A percentile compares a stretch with the other conserved stretches of the same genome.
These are phyloP conservation scores for Platypus cylindrus DNA, from an alignment of 2,888 invertebrate genomes.

Conservation along the genomic window DNA sequence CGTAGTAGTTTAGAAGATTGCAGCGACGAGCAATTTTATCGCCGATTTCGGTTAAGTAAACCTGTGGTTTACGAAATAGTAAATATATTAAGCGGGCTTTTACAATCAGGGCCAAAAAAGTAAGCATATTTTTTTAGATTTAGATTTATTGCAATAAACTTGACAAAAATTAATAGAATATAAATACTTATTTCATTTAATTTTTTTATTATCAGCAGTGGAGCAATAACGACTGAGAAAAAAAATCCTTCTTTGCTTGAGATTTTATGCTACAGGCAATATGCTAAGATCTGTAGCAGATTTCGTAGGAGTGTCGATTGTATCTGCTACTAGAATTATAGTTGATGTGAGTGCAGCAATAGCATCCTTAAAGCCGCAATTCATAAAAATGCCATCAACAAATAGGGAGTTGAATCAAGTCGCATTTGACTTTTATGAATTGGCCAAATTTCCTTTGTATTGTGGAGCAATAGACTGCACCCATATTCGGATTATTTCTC, in stretches of 20 bases:
- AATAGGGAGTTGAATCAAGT: slow-evolving; percentile 8
- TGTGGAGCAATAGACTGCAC: slow-evolving; percentile 21
- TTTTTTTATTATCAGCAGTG: slow-evolving; percentile 9
- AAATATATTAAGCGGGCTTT: not conserved
- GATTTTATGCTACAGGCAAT: slow-evolving; percentile 11
- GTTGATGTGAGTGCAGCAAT: slow-evolving; percentile 7
- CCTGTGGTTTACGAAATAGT: not conserved
- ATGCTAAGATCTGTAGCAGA: slow-evolving; percentile 7
- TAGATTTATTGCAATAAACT: no score
- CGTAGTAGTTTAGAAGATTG: not conserved
- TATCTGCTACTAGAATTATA: slow-evolving; percentile 5
- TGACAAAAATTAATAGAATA: no score
- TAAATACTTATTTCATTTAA: no score
- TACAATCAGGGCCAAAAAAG: not conserved
- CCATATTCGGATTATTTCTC: slow-evolving; percentile 19
- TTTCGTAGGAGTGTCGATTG: slow-evolving; percentile 5
- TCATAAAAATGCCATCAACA: slow-evolving; percentile 12
- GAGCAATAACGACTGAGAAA: slow-evolving; percentile 4
- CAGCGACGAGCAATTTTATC: not conserved
- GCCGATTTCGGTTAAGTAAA: not conserved
- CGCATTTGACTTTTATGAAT: slow-evolving; percentile 14
- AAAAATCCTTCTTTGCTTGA: slow-evolving; percentile 7
- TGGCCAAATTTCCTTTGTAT: slow-evolving; percentile 16
- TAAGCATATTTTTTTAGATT: no score
- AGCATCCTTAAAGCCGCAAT: slow-evolving; percentile 6